phyloP scores from a whole-genome alignment of 2,797 vertebrate species.

The Morus bassanus region DNA sequence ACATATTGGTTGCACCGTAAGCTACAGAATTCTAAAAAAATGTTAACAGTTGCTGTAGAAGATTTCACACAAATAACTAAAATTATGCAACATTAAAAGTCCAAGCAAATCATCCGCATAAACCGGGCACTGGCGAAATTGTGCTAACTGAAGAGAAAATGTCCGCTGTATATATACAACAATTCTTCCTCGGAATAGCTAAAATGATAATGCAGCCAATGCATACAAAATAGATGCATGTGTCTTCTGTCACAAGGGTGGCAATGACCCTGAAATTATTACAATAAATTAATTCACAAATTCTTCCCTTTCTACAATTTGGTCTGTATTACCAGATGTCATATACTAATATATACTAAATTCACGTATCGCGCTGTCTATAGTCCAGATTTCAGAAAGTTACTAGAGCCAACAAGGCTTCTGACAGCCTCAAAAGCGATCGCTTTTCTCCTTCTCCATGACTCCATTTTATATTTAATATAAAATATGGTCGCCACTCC shows the following conservation, averaged over 20 bases:
- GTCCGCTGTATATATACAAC: not conserved
- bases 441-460: not conserved
- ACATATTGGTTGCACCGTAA: not conserved
- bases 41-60: not conserved
- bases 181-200: not conserved
- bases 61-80: not conserved
- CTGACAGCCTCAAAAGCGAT: not conserved
- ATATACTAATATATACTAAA: not conserved
- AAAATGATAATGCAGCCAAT: not conserved
- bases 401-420: not conserved
- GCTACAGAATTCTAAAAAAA: conserved; percentile 12
- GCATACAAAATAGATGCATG: not conserved
- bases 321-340: not conserved
- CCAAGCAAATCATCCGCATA: not conserved
- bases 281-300: not conserved
- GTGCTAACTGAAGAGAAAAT: conserved; percentile 24
- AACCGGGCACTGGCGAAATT: not conserved
- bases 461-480: conserved; percentile 48
- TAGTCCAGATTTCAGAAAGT: not conserved
- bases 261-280: not conserved
- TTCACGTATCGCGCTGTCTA: accelerated
- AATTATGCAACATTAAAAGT: not conserved
- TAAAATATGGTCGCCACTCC: conserved; percentile 12
- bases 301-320: not conserved
- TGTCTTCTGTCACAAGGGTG: not conserved